Evolutionary conservation across 2,888 invertebrate genomes (phyloP), one percentile per base, ranked within the genome.

Genomic region (Agrochola lota): DNA sequence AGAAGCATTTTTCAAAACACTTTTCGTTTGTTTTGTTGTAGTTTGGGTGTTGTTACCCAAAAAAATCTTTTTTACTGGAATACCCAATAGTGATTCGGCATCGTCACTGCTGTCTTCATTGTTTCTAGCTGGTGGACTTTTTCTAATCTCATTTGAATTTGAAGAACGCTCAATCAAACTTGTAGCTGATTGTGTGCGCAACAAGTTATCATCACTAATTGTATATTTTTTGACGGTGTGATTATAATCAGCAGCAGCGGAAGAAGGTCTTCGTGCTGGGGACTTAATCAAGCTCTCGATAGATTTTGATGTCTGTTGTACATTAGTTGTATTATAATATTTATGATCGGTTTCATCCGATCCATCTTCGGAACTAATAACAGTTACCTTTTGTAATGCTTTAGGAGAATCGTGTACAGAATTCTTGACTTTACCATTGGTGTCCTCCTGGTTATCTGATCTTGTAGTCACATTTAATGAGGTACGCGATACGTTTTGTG

Each of bases 1-100:
- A 5, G 97, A 96, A 67, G 95, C 97, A 89, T 95, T 96, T 93
- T 97, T 98, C 57, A 97, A 90, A 52, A 97, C 97, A 71, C 97
- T 96, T 92, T 97, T 97, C 67, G 97, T 95, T 89, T 94, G 94
- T 86, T 94, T 94, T 15, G 86, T 71, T 46, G 55, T 90, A 81
- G 84, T 88, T 74, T 87, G 83, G 64, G 91, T 83, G 77, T 92
- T 94, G 66, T 95, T 94, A 84, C 92, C 92, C 6, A 94, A 92
- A 46, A 89, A 82, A n/a, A 81, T 81, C 78, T 92, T 93, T 89
- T 93, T 92, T 35, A 89, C 84, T 57, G 91, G 88, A 40, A 88
- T 88, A 43, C 92, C 92, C 55, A 89, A 87, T 57, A 93, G 82
- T n/a, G 93, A 94, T 76, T 93, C 92, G 5, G 89, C 80, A 77